Evolutionary conservation across 2,797 vertebrate species (phyloP).

Genomic region (Enteromius paludinosus): DNA sequence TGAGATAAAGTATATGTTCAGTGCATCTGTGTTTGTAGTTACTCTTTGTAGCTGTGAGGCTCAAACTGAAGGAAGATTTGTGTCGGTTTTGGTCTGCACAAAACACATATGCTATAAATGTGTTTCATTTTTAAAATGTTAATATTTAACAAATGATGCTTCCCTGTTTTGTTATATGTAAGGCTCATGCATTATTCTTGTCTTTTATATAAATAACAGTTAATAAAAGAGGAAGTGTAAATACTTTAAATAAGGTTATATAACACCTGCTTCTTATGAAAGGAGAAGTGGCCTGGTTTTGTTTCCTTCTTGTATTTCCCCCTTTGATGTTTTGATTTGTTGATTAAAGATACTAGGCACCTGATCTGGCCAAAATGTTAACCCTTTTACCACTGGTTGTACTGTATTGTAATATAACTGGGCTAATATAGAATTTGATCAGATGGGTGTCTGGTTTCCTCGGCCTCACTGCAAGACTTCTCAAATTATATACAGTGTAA

Average conservation of each 20-base stretch:
- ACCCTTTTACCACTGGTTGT: not conserved
- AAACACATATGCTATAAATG: not conserved
- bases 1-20: not conserved
- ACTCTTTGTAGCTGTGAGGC: not conserved
- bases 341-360: not conserved
- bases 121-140: not conserved
- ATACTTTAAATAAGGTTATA: not conserved
- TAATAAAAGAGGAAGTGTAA: constrained; percentile 8
- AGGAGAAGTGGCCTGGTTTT: not conserved
- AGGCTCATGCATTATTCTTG: not conserved
- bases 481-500: not conserved
- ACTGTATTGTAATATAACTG: not conserved
- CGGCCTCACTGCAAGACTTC: not conserved
- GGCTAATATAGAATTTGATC: not conserved
- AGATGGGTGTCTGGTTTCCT: not conserved
- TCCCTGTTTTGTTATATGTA: not conserved
- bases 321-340: not conserved
- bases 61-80: not conserved
- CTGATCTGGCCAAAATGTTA: not conserved
- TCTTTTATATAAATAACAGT: not conserved
- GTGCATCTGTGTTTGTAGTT: not conserved
- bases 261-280: constrained; percentile 9
- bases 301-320: not conserved
- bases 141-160: not conserved
- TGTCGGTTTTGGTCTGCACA: not conserved